phyloP scores from a whole-genome alignment of 2,888 invertebrate species.

The Camptogramma bilineatum region DNA sequence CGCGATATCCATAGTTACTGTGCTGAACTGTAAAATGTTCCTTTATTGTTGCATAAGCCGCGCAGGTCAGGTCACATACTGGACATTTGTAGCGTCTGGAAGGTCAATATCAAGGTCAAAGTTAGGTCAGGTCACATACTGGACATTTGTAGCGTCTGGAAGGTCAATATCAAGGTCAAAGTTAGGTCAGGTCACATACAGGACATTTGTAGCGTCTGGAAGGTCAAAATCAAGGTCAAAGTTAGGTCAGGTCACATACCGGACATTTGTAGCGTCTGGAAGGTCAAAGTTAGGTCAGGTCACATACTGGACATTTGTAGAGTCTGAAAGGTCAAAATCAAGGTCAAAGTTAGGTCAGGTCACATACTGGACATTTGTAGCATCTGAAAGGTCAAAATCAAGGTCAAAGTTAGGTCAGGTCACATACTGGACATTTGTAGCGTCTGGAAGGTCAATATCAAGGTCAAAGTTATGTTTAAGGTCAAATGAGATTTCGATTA shows the following conservation, averaged over 20 bases:
- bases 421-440: too few species aligned
- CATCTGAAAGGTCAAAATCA: neutral
- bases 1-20: conserved; percentile 1
- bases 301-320: conserved; percentile 53
- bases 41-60: neutral
- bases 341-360: neutral
- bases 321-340: conserved; percentile 50
- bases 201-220: conserved; percentile 55
- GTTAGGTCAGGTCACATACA: conserved; percentile 52
- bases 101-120: conserved; percentile 4
- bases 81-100: conserved; percentile 55
- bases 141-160: too few species aligned
- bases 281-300: conserved; percentile 32
- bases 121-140: neutral
- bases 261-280: too few species aligned
- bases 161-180: neutral
- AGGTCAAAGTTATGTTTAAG: neutral
- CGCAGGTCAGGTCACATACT: conserved; percentile 52
- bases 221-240: conserved; percentile 4
- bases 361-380: too few species aligned
- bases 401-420: neutral
- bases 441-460: conserved; percentile 1
- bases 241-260: neutral
- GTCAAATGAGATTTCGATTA: too few species aligned
- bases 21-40: conserved; percentile 16